Evolutionary conservation across 1,140 invertebrate species (phyloP).

Genomic region (Colletes gigas): DNA sequence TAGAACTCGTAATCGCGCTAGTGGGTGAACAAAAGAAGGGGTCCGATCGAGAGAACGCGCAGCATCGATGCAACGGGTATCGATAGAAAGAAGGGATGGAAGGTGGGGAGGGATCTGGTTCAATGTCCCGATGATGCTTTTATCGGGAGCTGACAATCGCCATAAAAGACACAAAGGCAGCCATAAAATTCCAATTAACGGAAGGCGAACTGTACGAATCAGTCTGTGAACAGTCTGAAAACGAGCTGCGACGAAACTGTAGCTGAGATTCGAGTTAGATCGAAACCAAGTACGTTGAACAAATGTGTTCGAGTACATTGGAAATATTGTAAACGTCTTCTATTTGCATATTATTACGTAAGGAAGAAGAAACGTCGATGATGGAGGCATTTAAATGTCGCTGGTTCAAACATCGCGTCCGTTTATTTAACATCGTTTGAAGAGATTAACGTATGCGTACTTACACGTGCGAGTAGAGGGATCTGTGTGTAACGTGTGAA

Average conservation of each 20-base stretch:
- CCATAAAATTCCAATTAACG: constrained; percentile 69
- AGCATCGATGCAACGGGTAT: constrained; percentile 33
- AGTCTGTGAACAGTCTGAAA: constrained; percentile 9
- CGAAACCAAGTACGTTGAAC: too few relatives aligned
- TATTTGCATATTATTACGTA: too few relatives aligned
- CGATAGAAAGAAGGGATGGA: constrained; percentile 6
- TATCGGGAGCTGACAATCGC: constrained; percentile 58
- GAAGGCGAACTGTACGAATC: constrained; percentile 24
- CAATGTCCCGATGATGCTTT: constrained; percentile 63
- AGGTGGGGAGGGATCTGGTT: constrained; percentile 42
- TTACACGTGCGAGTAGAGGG: too few relatives aligned
- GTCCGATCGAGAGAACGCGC: constrained; percentile 23
- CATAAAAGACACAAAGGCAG: constrained; percentile 52
- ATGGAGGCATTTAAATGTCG: too few relatives aligned
- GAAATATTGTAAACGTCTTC: too few relatives aligned
- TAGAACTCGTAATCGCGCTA: constrained; percentile 21
- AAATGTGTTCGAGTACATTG: too few relatives aligned
- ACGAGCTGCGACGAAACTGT: not conserved
- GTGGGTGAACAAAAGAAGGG: constrained; percentile 39
- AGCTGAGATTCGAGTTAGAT: not conserved
- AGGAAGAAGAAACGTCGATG: too few relatives aligned
- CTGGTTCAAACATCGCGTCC: too few relatives aligned
- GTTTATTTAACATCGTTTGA: too few relatives aligned
- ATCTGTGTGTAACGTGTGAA: too few relatives aligned
- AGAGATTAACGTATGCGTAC: not conserved